phyloP scores from a whole-genome alignment of 2,888 invertebrate species.

The Euclidia mi region DNA sequence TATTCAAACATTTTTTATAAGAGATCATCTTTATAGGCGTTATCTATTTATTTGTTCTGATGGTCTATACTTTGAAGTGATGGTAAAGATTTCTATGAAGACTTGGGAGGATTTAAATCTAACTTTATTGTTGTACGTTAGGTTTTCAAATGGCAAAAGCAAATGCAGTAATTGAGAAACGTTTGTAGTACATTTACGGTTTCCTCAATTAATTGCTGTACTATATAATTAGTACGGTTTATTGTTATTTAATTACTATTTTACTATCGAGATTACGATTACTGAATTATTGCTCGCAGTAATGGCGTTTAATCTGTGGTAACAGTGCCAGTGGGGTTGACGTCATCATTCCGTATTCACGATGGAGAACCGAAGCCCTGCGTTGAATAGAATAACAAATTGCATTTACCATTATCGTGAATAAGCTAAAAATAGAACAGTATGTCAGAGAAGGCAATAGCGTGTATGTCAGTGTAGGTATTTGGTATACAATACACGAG shows the following conservation, averaged over 20 bases:
- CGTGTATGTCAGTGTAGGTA: conserved; percentile 31
- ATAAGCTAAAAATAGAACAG: conserved; percentile 59
- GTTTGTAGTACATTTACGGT: conserved; percentile 43
- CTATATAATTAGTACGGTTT: conserved; percentile 39
- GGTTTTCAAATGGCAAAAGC: conserved; percentile 8
- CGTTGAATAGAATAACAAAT: conserved; percentile 52
- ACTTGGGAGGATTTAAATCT: background rate
- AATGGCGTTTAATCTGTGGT: conserved; percentile 15
- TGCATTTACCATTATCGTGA: conserved; percentile 54
- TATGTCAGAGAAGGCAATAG: conserved; percentile 47
- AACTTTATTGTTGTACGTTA: background rate
- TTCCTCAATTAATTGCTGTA: conserved; percentile 43
- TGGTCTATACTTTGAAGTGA: background rate
- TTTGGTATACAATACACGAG: conserved; percentile 75
- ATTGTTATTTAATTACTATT: conserved; percentile 44
- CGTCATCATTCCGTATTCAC: conserved; percentile 49
- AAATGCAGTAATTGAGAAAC: conserved; percentile 18
- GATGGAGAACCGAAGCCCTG: conserved; percentile 18
- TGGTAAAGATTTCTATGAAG: background rate
- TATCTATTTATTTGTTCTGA: no score
- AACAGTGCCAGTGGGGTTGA: conserved; percentile 28
- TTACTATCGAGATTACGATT: conserved; percentile 36
- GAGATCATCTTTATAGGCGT: no score
- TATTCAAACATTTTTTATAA: no score
- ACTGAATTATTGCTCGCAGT: conserved; percentile 26